Percentiles rank a stretch among this genome's conserved stretches.
phyloP scores from a whole-genome alignment of 2,113 vertebrate genomes.

The Daubentonia madagascariensis region DNA sequence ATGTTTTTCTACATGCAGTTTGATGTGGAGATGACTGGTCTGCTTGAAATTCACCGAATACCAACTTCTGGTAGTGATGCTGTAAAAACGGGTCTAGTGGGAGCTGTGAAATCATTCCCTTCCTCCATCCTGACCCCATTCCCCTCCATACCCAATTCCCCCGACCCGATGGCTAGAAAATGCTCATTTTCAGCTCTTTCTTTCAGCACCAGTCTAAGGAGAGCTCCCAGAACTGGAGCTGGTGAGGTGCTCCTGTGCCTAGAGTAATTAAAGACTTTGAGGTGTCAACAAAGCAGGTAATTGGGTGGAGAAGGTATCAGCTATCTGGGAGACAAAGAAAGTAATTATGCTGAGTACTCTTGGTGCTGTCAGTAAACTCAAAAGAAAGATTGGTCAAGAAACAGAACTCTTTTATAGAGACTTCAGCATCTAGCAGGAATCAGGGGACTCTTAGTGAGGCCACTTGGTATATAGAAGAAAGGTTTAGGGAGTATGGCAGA shows the following conservation, averaged over 20 bases:
- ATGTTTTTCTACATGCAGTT: slow-evolving; percentile 17
- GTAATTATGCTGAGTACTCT: slow-evolving; percentile 50
- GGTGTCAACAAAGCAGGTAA: slow-evolving; percentile 63
- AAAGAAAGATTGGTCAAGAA: slow-evolving; percentile 49
- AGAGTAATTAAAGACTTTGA: slow-evolving; percentile 67
- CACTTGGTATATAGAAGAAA: slow-evolving; percentile 12
- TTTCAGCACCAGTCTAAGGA: slow-evolving; percentile 71
- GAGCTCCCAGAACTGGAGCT: slow-evolving; percentile 59
- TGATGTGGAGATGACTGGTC: background rate
- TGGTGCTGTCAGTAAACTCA: slow-evolving; percentile 49
- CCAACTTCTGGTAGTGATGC: slow-evolving; percentile 2
- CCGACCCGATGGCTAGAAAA: background rate
- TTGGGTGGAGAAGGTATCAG: slow-evolving; percentile 60
- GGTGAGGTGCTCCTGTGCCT: slow-evolving; percentile 39
- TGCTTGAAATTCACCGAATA: slow-evolving; percentile 17
- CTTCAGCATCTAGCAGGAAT: slow-evolving; percentile 16
- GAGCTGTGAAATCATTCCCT: background rate
- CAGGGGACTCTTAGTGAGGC: background rate
- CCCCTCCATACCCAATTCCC: background rate
- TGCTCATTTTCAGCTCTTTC: slow-evolving; percentile 47
- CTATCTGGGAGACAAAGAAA: slow-evolving; percentile 49
- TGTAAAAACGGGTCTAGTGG: background rate
- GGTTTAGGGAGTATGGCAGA: slow-evolving; percentile 1
- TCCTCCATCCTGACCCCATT: background rate
- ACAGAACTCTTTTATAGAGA: slow-evolving; percentile 45